A percentile compares a stretch with the other conserved stretches of the same genome.
phyloP scores from a whole-genome alignment of 2,797 vertebrate genomes.

The Notolepis coatsorum region DNA sequence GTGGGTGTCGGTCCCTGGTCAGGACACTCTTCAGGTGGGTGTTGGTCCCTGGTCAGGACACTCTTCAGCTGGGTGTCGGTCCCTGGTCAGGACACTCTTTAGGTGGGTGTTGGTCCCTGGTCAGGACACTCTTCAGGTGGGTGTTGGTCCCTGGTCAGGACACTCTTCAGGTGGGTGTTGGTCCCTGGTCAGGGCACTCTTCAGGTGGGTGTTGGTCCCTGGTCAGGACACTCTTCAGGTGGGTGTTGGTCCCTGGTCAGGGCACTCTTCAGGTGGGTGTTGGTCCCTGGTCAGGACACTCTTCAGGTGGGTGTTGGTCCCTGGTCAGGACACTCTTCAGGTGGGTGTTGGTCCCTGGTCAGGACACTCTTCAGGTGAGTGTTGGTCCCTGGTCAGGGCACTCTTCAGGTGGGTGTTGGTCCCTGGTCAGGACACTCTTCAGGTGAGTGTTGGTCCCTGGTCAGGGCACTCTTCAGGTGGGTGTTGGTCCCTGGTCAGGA shows the following conservation, averaged over 20 bases:
- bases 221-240: slow-evolving; percentile 39
- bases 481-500: too few species aligned
- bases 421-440: too few species aligned
- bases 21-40: slow-evolving; percentile 38
- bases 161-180: slow-evolving; percentile 38
- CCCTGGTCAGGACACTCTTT: too few species aligned
- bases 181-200: too few species aligned
- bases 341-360: slow-evolving; percentile 32
- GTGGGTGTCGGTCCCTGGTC: slow-evolving; percentile 32
- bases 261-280: slow-evolving; percentile 39
- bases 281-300: too few species aligned
- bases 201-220: slow-evolving; percentile 36
- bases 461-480: slow-evolving; percentile 37
- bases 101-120: slow-evolving; percentile 34
- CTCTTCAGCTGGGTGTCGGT: slow-evolving; percentile 36
- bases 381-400: too few species aligned
- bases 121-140: slow-evolving; percentile 37
- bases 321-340: too few species aligned
- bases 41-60: too few species aligned
- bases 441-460: slow-evolving; percentile 33
- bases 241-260: slow-evolving; percentile 32
- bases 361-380: slow-evolving; percentile 38
- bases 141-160: too few species aligned
- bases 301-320: slow-evolving; percentile 34
- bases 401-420: slow-evolving; percentile 36